Evolutionary conservation across 2,797 vertebrate species (phyloP).

Genomic region (Catharus ustulatus): DNA sequence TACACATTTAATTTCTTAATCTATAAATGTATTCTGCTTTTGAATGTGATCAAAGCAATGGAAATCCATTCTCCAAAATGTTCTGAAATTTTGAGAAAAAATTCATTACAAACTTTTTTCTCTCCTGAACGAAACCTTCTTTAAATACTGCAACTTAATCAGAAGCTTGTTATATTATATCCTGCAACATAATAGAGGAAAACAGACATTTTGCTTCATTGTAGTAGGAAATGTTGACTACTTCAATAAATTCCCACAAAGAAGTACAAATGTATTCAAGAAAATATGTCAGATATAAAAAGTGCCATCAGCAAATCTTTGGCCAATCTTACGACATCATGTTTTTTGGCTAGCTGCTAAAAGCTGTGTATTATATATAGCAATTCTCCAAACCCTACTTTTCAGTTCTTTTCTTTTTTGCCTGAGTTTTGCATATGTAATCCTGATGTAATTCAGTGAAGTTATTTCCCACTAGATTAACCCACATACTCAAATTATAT

Average conservation of each 20-base stretch:
- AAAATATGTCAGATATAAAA: not conserved
- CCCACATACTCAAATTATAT: not conserved
- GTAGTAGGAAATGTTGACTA: not conserved
- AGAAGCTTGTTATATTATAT: not conserved
- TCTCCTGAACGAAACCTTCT: not conserved
- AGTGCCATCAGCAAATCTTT: not conserved
- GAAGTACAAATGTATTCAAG: not conserved
- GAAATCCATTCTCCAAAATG: not conserved
- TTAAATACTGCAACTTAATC: not conserved
- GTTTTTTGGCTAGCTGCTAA: not conserved
- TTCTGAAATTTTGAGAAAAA: not conserved
- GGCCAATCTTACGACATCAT: not conserved
- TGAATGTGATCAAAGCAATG: not conserved
- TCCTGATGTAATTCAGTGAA: slow-evolving; percentile 42
- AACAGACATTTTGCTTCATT: not conserved
- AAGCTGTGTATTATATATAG: not conserved
- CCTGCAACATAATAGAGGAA: not conserved
- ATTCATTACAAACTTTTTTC: not conserved
- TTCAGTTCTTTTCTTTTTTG: not conserved
- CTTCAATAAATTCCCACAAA: not conserved
- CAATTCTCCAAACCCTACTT: not conserved
- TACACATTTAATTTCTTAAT: not conserved
- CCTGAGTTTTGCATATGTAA: slow-evolving; percentile 11
- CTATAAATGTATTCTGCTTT: not conserved
- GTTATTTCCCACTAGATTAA: slow-evolving; percentile 19